Evolutionary conservation across 2,797 vertebrate species (phyloP), one percentile per base, ranked within the genome.

Genomic region (Cheirogaleus major): DNA sequence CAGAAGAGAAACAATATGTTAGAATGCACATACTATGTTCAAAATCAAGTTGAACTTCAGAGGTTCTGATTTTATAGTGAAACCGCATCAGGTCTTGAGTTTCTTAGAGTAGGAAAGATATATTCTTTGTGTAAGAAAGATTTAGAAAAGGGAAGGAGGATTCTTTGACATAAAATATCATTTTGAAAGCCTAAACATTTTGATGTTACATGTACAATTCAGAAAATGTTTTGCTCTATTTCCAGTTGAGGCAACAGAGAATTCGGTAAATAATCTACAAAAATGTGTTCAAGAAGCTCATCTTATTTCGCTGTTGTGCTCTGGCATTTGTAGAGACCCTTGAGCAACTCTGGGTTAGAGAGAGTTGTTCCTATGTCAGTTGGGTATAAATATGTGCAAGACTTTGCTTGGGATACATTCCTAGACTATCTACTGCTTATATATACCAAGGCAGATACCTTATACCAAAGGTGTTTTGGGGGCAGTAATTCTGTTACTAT

Each of bases 121-220:
- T 43, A 18, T 69, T 92, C 72, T 70, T 69, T 52, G 48, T 63
- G 57, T 52, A 88, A 35, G 43, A 67, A 80, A 91, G 23, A 93
- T 35, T 69, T 50, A 80, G 30, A 50, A 80, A 92, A 30, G 1
- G 15, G 18, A 7, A 43, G 4, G 18, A 17, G 5, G 5, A 67
- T 22, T 69, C 27, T 38, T n/a, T 79, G 78, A 84, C 9, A 48
- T 15, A 8, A 91, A 89, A 63, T 43, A 70, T 35, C 35, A 81
- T 50, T 95, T 69, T 95, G 72, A 91, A 96, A 76, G 83, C 1
- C 20, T 81, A 35, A 88, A 72, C 23, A 57, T 89, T 91, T 95
- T 91, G 35, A 50, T 65, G 48, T 43, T 30, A 89, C 18, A 38
- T 5, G 3, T 57, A 81, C 14, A 80, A 65, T 75, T 85, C 65